Conservation (phyloP, 2,797 vertebrate species). For the Cossypha niveicapilla region DNA sequence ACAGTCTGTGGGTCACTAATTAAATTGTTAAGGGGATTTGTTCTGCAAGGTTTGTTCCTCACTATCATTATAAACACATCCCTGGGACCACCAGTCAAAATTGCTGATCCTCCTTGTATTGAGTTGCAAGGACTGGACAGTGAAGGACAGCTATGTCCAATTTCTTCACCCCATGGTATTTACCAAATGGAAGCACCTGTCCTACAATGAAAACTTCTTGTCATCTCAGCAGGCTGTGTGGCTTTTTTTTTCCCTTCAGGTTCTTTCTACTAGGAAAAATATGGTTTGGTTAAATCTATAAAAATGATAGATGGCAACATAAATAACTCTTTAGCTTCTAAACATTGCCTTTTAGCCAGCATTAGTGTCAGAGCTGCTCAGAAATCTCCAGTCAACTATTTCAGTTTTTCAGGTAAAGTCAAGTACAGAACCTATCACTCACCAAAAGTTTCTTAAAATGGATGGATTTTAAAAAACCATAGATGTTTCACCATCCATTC, state of each 20-base stretch:
- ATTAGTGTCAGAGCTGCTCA: neutral
- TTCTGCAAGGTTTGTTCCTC: neutral
- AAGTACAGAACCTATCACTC: neutral
- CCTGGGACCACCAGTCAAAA: neutral
- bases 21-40: neutral
- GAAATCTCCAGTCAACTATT: neutral
- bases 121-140: neutral
- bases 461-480: neutral
- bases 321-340: neutral
- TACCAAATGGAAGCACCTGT: neutral
- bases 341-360: neutral
- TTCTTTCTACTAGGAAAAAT: neutral
- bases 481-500: neutral
- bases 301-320: neutral
- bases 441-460: neutral
- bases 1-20: neutral
- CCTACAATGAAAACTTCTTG: neutral
- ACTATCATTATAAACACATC: rapidly evolving
- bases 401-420: neutral
- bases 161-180: neutral
- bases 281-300: neutral
- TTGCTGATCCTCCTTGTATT: neutral
- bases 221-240: neutral
- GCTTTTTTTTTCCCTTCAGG: neutral
- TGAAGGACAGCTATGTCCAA: neutral